Percentiles rank a stretch among this genome's conserved stretches.
Evolutionary conservation across 2,797 vertebrate genomes (phyloP).

Genomic region (Rhodeus uyekii): DNA sequence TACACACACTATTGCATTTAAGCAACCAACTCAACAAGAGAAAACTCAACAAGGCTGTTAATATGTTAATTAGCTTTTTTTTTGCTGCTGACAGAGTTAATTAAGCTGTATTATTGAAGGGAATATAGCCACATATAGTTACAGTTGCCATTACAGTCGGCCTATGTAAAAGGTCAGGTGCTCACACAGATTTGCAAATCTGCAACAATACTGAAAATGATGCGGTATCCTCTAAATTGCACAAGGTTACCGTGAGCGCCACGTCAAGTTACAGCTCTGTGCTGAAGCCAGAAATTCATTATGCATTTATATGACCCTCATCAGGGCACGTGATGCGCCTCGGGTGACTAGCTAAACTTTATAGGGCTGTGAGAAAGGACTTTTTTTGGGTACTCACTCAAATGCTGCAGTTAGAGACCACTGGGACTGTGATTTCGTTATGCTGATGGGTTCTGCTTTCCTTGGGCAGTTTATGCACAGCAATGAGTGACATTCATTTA

Average conservation of each 20-base stretch:
- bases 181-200: conserved; percentile 24
- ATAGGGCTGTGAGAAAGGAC: conserved; percentile 25
- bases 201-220: not conserved
- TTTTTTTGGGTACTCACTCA: conserved; percentile 31
- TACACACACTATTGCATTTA: too few relatives aligned
- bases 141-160: conserved; percentile 16
- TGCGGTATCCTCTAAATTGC: conserved; percentile 4
- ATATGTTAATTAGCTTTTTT: conserved; percentile 62
- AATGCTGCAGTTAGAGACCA: conserved; percentile 7
- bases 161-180: conserved; percentile 30
- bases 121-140: conserved; percentile 20
- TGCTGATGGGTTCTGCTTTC: conserved; percentile 57
- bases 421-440: conserved; percentile 46
- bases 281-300: conserved; percentile 23
- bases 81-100: conserved; percentile 59
- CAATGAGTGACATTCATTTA: conserved; percentile 50
- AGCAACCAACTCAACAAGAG: conserved; percentile 51
- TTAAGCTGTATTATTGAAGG: conserved; percentile 51
- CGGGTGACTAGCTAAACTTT: conserved; percentile 13
- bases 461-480: conserved; percentile 54
- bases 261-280: conserved; percentile 10
- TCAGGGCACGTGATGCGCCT: not conserved
- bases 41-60: conserved; percentile 56
- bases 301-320: conserved; percentile 32
- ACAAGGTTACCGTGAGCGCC: conserved; percentile 25